phyloP scores from a whole-genome alignment of 1,140 invertebrate species.

The Microplitis mediator region DNA sequence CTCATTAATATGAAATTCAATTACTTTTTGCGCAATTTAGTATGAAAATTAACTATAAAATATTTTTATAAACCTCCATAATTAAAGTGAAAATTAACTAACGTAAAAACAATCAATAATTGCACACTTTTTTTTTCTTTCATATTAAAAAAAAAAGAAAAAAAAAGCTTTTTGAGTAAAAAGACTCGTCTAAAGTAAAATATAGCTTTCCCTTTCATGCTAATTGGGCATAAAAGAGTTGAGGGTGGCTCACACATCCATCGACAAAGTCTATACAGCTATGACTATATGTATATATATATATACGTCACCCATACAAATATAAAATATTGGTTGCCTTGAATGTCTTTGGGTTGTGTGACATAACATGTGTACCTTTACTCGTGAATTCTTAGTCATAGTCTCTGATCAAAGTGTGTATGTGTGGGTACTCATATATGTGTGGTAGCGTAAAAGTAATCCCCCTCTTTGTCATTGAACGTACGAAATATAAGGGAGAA shows the following conservation, averaged over 20 bases:
- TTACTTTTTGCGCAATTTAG: no score
- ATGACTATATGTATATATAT: not conserved
- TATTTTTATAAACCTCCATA: no score
- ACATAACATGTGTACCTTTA: constrained; percentile 27
- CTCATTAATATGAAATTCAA: no score
- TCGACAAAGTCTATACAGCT: not conserved
- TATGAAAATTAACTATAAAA: no score
- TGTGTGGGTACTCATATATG: not conserved
- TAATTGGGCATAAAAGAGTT: constrained; percentile 13
- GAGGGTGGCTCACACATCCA: constrained; percentile 9
- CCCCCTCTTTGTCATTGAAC: constrained; percentile 2
- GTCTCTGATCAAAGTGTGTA: constrained; percentile 20
- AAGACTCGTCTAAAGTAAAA: no score
- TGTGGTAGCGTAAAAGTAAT: not conserved
- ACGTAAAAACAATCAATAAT: no score
- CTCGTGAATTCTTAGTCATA: constrained; percentile 45
- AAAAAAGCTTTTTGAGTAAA: no score
- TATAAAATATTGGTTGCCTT: not conserved
- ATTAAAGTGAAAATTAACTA: no score
- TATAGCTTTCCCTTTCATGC: constrained; percentile 11
- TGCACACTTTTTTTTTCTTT: no score
- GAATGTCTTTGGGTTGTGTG: constrained; percentile 35
- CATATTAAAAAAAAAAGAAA: no score
- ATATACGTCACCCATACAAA: not conserved
- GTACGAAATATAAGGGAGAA: constrained; percentile 7